Conservation (phyloP, 1,140 invertebrate genomes). For the Drosophila chauvacae region DNA sequence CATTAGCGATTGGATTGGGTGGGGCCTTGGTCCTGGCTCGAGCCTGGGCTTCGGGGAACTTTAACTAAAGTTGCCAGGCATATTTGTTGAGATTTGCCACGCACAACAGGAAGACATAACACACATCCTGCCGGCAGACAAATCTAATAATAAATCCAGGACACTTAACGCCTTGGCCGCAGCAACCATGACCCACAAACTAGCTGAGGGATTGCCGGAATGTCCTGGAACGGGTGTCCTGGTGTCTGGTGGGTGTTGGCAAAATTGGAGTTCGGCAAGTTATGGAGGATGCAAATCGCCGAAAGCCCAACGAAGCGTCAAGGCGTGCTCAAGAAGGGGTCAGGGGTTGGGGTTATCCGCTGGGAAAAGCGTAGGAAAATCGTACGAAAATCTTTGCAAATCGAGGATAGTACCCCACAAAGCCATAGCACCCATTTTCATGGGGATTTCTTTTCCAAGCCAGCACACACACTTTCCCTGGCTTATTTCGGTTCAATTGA, state of each 20-base stretch:
- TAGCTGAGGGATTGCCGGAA: slow-evolving; percentile 53
- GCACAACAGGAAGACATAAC: slow-evolving; percentile 64
- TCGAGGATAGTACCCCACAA: slow-evolving; percentile 50
- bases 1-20: slow-evolving; percentile 57
- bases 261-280: slow-evolving; percentile 33
- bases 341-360: neutral
- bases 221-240: neutral
- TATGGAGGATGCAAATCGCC: slow-evolving; percentile 68
- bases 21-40: neutral
- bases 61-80: slow-evolving; percentile 70
- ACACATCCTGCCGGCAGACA: slow-evolving; percentile 64
- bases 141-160: slow-evolving; percentile 83
- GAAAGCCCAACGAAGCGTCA: slow-evolving; percentile 66
- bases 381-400: neutral
- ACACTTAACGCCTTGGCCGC: slow-evolving; percentile 80
- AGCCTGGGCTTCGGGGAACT: slow-evolving; percentile 21
- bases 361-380: neutral
- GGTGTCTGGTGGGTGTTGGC: neutral
- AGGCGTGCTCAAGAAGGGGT: slow-evolving; percentile 18
- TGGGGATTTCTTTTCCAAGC: slow-evolving; percentile 25
- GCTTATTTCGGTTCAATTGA: slow-evolving; percentile 45
- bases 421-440: slow-evolving; percentile 65
- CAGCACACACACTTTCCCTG: slow-evolving; percentile 32
- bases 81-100: slow-evolving; percentile 73
- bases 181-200: slow-evolving; percentile 74